Base-by-base conservation (phyloP, 1,140 invertebrate genomes). In the Caenorhabditis latens region DNA sequence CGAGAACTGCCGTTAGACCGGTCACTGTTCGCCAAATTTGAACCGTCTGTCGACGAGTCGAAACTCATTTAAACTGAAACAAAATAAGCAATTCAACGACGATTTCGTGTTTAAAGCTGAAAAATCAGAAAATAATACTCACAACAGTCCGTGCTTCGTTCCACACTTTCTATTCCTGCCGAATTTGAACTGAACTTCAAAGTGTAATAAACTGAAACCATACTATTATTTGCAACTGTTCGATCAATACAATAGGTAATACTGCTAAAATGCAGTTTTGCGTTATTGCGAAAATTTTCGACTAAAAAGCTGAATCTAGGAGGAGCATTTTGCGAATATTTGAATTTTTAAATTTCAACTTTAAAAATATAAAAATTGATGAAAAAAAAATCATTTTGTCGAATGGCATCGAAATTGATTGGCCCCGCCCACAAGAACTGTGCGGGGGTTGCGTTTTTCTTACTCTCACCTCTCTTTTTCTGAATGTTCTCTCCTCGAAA, bases 321-420 rank as follows among this genome's bases (percentile, higher is more conserved):
- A 32, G 32, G 32, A 24, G 21, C n/a, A 61, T 21, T 61, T n/a
- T 24, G 14, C n/a, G 40, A 8, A 32, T 40, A 40, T 14, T 40
- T 40, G 9, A 14, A 67, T 67, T 67, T 32, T 67, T 4, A 48
- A 79, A 79, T 53, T 24, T 79, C 8, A 24, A 79, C 16, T 53
- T 19, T 53, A 46, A 43, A 50, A 24, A 50, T 8, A 46, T 19
- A 13, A 19, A 42, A 79, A 79, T 16, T n/a, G 5, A 48, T 19
- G 9, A 79, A 50, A 79, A 24, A 79, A n/a, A 50, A 46, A 21
- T 53, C 21, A 50, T 21, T 21, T 63, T 3, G 71, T 50, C 71
- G 71, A 42, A 79, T 46, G 71, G 71, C 71, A 79, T 24, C 71
- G 71, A 79, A 79, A 79, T 79, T 79, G 71, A 79, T 79, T 79